Conservation (phyloP, 2,888 invertebrate species). For the Eupithecia inturbata region DNA sequence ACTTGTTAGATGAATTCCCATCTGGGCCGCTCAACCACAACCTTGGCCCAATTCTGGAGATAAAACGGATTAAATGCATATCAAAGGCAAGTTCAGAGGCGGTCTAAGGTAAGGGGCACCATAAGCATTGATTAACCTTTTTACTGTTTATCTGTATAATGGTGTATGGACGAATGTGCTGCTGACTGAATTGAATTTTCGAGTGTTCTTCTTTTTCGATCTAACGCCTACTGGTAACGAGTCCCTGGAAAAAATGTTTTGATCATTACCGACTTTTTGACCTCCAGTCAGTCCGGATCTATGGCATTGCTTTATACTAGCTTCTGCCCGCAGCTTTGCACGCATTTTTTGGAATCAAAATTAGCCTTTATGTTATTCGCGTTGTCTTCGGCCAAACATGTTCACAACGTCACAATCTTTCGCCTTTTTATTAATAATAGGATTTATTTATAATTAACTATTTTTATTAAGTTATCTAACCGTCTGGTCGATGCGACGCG, state of each 20-base stretch:
- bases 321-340: too few relatives aligned
- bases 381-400: too few relatives aligned
- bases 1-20: conserved; percentile 70
- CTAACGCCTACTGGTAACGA: background rate
- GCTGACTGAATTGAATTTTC: background rate
- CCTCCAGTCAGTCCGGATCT: background rate
- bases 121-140: background rate
- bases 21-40: conserved; percentile 48
- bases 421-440: too few relatives aligned
- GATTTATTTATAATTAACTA: too few relatives aligned
- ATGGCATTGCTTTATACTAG: too few relatives aligned
- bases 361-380: too few relatives aligned
- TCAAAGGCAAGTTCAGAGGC: conserved; percentile 49
- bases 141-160: background rate
- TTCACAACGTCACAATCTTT: too few relatives aligned
- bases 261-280: background rate
- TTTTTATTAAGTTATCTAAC: too few relatives aligned
- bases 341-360: too few relatives aligned
- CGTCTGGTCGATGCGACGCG: too few relatives aligned
- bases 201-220: background rate
- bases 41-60: conserved; percentile 70
- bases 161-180: background rate
- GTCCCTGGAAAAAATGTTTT: too few relatives aligned
- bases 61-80: conserved; percentile 61
- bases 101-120: conserved; percentile 22